Conservation (phyloP, 2,888 invertebrate species). For the Cabera pusaria region DNA sequence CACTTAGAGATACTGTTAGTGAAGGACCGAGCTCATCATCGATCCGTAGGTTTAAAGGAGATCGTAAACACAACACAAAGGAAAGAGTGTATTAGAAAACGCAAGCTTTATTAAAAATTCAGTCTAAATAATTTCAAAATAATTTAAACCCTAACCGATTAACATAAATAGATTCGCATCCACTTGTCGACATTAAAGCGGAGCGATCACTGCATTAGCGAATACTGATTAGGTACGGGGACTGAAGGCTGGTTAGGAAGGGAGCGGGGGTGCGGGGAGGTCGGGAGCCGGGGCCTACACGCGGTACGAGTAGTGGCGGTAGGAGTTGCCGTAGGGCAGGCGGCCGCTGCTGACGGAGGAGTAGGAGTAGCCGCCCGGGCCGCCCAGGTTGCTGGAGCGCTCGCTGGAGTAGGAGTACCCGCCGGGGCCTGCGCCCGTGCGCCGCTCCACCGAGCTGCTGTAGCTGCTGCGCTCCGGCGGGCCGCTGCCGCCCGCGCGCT, state of each 20-base stretch:
- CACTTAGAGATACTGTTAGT: slow-evolving; percentile 49
- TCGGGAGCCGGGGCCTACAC: slow-evolving; percentile 83
- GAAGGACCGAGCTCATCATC: slow-evolving; percentile 67
- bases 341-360: slow-evolving; percentile 90
- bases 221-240: slow-evolving; percentile 74
- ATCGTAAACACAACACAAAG: slow-evolving; percentile 56
- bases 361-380: slow-evolving; percentile 93
- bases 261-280: slow-evolving; percentile 37
- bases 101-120: slow-evolving; percentile 82
- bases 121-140: slow-evolving; percentile 70
- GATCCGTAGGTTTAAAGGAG: slow-evolving; percentile 47
- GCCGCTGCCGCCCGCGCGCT: slow-evolving; percentile 71
- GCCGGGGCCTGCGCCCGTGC: slow-evolving; percentile 87
- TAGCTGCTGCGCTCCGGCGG: slow-evolving; percentile 86
- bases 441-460: slow-evolving; percentile 87
- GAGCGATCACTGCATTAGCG: slow-evolving; percentile 74
- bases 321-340: slow-evolving; percentile 91
- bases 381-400: slow-evolving; percentile 87
- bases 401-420: slow-evolving; percentile 91
- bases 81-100: slow-evolving; percentile 69
- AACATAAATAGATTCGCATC: slow-evolving; percentile 66
- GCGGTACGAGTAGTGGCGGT: slow-evolving; percentile 94
- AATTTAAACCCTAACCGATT: slow-evolving; percentile 51
- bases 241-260: slow-evolving; percentile 40
- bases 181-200: slow-evolving; percentile 69